Conservation (phyloP, 1,140 invertebrate species). For the Lepidurus arcticus region DNA sequence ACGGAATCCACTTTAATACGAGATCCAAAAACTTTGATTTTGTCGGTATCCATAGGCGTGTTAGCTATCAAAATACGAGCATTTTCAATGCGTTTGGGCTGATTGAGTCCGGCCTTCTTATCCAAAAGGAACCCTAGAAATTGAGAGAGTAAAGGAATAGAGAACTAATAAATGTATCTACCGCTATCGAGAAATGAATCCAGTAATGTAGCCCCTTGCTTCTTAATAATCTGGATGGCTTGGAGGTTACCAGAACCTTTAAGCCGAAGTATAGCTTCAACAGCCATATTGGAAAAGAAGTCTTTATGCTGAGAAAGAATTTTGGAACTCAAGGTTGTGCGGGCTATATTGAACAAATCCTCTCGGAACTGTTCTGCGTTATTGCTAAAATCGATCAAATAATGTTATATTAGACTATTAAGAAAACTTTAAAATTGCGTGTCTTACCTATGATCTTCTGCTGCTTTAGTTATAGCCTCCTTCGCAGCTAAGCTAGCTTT, state of each 20-base stretch:
- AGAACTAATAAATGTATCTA: slow-evolving; percentile 39
- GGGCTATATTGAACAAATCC: slow-evolving; percentile 93
- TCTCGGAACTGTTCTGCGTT: slow-evolving; percentile 71
- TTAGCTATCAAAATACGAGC: slow-evolving; percentile 98
- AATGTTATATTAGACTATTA: slow-evolving; percentile 27
- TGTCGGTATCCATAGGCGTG: slow-evolving; percentile 99
- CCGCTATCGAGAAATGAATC: slow-evolving; percentile 98
- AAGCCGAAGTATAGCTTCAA: slow-evolving; percentile 88
- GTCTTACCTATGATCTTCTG: slow-evolving; percentile 66
- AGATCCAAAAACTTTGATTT: slow-evolving; percentile 99
- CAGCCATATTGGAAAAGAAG: slow-evolving; percentile 89
- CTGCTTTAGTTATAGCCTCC: slow-evolving; percentile 67
- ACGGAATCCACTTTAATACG: slow-evolving; percentile 95
- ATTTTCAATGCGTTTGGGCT: slow-evolving; percentile 83
- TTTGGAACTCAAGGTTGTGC: slow-evolving; percentile 96
- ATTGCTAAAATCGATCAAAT: slow-evolving; percentile 48
- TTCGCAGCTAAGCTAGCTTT: slow-evolving; percentile 75
- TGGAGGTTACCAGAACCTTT: slow-evolving; percentile 93
- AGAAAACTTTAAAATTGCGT: neutral
- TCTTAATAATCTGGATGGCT: slow-evolving; percentile 97
- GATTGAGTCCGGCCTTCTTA: slow-evolving; percentile 89
- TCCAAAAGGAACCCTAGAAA: slow-evolving; percentile 82
- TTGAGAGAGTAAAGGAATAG: neutral
- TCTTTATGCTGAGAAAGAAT: slow-evolving; percentile 97
- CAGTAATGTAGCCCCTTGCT: slow-evolving; percentile 79